Evolutionary conservation across 2,888 invertebrate species (phyloP).

Genomic region (Fragum whitleyi): DNA sequence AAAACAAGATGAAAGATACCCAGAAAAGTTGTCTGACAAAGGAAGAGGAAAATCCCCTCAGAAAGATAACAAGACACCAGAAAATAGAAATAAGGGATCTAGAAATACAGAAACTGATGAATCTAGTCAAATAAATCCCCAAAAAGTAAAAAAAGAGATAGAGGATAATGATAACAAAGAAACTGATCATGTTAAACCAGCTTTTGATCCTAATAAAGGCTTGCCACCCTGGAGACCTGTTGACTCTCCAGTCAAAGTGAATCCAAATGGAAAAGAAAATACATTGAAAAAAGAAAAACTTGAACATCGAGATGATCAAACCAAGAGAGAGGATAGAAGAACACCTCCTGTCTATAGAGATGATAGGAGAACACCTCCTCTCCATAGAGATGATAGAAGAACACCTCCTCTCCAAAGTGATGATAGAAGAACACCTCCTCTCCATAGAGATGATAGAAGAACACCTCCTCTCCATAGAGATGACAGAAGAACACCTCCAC

Average conservation of each 20-base stretch:
- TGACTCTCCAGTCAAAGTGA: neutral
- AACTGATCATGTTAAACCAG: neutral
- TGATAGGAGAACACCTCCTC: neutral
- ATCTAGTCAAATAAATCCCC: neutral
- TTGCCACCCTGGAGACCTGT: constrained; percentile 45
- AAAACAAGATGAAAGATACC: neutral
- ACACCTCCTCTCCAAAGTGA: neutral
- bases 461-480: neutral
- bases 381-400: neutral
- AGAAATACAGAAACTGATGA: neutral
- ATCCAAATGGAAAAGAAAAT: too few relatives aligned
- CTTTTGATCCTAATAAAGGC: constrained; percentile 38
- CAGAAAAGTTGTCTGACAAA: constrained; percentile 6
- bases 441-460: constrained; percentile 3
- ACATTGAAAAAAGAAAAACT: neutral
- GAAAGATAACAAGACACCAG: neutral
- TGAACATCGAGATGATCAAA: neutral
- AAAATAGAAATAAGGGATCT: neutral
- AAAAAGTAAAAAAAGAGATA: neutral
- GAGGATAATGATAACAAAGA: neutral
- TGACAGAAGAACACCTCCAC: neutral
- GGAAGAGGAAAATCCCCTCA: neutral
- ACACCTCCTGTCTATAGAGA: neutral
- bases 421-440: too few relatives aligned
- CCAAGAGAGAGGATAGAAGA: neutral